These are phyloP conservation scores for Zapornia atra DNA, from an alignment of 2,113 vertebrate genomes.

Conservation along the genomic window DNA sequence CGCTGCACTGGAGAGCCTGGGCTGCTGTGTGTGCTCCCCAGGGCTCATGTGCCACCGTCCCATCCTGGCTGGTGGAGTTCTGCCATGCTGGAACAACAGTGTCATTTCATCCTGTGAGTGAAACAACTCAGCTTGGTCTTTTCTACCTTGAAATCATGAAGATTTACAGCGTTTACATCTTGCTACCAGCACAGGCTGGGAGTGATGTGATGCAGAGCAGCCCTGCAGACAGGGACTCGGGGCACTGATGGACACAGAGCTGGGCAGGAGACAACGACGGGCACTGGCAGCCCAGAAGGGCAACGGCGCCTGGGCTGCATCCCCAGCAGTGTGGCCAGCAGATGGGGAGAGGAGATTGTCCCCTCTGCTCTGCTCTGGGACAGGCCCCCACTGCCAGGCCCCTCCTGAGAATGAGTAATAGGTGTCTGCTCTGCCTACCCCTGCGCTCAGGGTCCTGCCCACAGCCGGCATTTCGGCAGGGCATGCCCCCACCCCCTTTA, in stretches of 20 bases:
- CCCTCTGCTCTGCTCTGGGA: too few relatives aligned
- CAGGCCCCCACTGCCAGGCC: background rate
- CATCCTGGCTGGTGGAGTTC: background rate
- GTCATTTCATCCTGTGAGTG: background rate
- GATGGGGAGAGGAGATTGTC: too few relatives aligned
- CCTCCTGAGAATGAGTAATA: background rate
- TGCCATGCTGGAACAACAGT: background rate
- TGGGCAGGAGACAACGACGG: too few relatives aligned
- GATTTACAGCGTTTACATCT: background rate
- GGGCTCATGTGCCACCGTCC: background rate
- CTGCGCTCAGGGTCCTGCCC: background rate
- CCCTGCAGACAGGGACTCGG: too few relatives aligned
- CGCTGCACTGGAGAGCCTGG: background rate
- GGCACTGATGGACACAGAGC: too few relatives aligned
- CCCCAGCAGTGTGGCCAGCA: too few relatives aligned
- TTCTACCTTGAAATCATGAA: too few relatives aligned
- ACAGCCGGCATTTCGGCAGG: fast-evolving
- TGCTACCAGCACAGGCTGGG: too few relatives aligned
- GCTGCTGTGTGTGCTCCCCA: background rate
- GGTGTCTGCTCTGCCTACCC: background rate
- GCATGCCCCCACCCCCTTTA: fast-evolving
- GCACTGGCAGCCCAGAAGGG: too few relatives aligned
- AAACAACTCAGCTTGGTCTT: background rate
- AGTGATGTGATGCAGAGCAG: too few relatives aligned
- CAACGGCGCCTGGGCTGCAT: too few relatives aligned